Evolutionary conservation across 2,113 vertebrate genomes (phyloP).

Genomic region (Mobula birostris): DNA sequence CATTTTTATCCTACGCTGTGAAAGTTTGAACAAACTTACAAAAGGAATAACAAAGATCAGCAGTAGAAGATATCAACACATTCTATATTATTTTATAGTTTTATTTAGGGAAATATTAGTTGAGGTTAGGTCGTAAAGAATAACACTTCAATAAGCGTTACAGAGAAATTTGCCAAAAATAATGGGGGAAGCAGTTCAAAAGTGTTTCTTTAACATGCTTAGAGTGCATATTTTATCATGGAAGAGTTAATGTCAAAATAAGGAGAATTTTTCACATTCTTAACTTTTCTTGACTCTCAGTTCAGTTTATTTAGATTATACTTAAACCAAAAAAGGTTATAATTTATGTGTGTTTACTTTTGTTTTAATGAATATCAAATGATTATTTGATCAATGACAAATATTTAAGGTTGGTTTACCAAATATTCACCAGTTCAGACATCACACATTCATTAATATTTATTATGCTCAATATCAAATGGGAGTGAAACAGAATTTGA

Average conservation of each 20-base stretch:
- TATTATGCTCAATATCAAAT: background rate
- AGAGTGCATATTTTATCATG: background rate
- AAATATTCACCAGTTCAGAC: slow-evolving; percentile 11
- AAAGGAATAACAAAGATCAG: background rate
- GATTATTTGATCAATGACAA: background rate
- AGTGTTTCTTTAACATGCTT: background rate
- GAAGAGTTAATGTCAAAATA: background rate
- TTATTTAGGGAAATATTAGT: background rate
- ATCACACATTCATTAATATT: background rate
- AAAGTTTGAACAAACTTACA: background rate
- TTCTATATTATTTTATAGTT: background rate
- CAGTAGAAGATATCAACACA: background rate
- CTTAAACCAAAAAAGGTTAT: background rate
- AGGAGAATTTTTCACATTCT: background rate
- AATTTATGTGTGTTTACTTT: background rate
- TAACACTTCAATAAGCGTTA: background rate
- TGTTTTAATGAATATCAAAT: background rate
- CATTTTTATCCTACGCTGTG: background rate
- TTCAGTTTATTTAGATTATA: background rate
- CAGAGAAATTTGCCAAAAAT: background rate
- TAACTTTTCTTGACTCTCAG: background rate
- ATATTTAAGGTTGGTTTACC: background rate
- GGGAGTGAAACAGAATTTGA: slow-evolving; percentile 12
- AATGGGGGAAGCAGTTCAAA: background rate
- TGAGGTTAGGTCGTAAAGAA: background rate